Evolutionary conservation across 2,113 vertebrate genomes (phyloP).

Genomic region (Corythoichthys haematopterus): DNA sequence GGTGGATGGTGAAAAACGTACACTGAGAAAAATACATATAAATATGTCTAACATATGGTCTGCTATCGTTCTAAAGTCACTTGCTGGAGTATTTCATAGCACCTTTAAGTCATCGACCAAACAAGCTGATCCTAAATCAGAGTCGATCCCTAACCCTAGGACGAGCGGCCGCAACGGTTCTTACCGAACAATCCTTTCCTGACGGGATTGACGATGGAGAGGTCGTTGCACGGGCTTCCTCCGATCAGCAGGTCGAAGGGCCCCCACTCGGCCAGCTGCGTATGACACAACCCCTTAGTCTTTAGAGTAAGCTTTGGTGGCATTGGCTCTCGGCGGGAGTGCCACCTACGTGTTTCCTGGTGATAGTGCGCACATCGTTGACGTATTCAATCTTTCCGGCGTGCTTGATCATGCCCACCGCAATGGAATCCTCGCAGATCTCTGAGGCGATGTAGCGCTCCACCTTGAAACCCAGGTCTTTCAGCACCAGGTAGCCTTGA

Average conservation of each 20-base stretch:
- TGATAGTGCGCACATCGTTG: constrained; percentile 84
- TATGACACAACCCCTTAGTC: too few species aligned
- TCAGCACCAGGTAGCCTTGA: constrained; percentile 88
- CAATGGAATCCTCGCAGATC: constrained; percentile 84
- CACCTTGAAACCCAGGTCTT: constrained; percentile 86
- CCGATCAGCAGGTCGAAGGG: constrained; percentile 94
- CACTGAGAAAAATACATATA: too few species aligned
- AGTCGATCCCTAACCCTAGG: too few species aligned
- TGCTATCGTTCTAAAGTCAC: too few species aligned
- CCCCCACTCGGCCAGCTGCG: constrained; percentile 90
- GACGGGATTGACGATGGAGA: constrained; percentile 84
- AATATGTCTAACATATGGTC: too few species aligned
- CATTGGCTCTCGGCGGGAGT: background rate
- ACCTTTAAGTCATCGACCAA: too few species aligned
- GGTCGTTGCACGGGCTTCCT: constrained; percentile 88
- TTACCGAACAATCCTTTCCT: constrained; percentile 89
- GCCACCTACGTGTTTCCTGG: constrained; percentile 80
- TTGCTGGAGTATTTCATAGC: too few species aligned
- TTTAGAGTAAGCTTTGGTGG: too few species aligned
- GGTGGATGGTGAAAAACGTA: too few species aligned
- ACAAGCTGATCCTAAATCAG: too few species aligned
- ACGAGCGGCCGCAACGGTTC: background rate
- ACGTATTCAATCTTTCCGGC: constrained; percentile 86
- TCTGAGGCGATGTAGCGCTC: constrained; percentile 89
- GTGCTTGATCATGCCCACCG: constrained; percentile 80